Evolutionary conservation across 2,113 vertebrate genomes (phyloP), one percentile per base, ranked within the genome.

Genomic region (Osmerus eperlanus): DNA sequence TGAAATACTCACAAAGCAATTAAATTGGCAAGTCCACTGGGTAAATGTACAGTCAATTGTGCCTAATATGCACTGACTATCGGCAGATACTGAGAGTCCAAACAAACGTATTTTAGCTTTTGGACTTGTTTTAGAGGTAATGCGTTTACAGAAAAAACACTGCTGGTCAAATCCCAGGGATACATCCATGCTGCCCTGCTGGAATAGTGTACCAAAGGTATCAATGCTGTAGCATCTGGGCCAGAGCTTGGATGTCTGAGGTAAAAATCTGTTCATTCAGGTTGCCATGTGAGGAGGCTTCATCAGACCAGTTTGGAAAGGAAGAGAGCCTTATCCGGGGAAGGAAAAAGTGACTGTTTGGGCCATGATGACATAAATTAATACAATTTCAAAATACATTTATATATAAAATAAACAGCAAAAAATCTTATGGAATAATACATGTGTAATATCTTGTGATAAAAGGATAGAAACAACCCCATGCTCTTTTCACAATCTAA

Each of bases 211-310:
- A 36, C 23, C 62, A 64, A 64, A 32, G 62, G 29, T 19, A 41
- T 18, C 62, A 64, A 15, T 64, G 62, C 0, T n/a, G 29, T 64
- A 64, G 18, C 29, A 4, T 41, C 29, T 29, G 15, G 29, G 62
- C 28, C 29, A 32, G 5, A 29, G 29, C 29, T 32, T 4, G 61
- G 61, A 64, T 36, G 28, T 36, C 28, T 63, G 61, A 64, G 61
- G 61, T 64, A 64, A 64, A 15, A 62, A 62, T 36, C 62, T 41
- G 23, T 62, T 64, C 28, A 64, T 64, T 64, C 62, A 64, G 62
- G 16, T 11, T 29, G 14, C 23, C 25, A 62, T 36, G 58, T 23
- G 21, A 23, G n/a, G 62, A 64, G 62, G 29, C 41, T 36, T 29
- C 2, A 36, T 32, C 29, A n/a, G 60, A 62, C 0, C 60, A 28